phyloP scores from a whole-genome alignment of 2,113 vertebrate species.

The Thunnus maccoyii region DNA sequence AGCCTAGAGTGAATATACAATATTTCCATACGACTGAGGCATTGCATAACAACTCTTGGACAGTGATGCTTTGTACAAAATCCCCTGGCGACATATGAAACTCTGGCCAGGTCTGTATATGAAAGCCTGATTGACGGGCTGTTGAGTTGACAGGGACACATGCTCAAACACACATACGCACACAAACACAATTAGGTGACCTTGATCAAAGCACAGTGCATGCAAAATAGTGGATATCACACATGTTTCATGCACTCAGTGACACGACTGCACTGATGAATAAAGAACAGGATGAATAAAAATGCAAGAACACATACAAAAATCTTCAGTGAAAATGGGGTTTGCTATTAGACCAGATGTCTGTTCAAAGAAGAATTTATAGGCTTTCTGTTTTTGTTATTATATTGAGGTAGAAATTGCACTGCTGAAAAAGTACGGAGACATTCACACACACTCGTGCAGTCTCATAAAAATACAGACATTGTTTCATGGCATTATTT shows the following conservation, averaged over 20 bases:
- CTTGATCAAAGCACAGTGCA: conserved; percentile 3
- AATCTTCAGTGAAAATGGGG: conserved; percentile 38
- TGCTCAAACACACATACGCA: background rate
- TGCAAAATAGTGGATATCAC: conserved; percentile 32
- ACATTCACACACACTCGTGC: conserved; percentile 8
- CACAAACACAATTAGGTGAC: background rate
- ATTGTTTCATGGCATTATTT: conserved; percentile 18
- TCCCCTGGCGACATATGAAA: conserved; percentile 31
- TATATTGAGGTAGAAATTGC: conserved; percentile 4
- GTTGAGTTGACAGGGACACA: conserved; percentile 21
- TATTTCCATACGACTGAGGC: conserved; percentile 29
- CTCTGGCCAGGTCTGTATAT: conserved; percentile 48
- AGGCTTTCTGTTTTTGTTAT: conserved; percentile 63
- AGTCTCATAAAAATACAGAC: conserved; percentile 40
- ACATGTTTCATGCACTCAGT: conserved; percentile 25
- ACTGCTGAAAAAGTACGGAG: background rate
- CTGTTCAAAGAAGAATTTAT: conserved; percentile 44
- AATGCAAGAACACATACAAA: conserved; percentile 59
- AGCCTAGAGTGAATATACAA: conserved; percentile 36
- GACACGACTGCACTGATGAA: conserved; percentile 37
- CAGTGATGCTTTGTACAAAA: conserved; percentile 34
- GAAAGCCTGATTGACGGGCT: conserved; percentile 45
- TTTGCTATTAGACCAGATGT: conserved; percentile 57
- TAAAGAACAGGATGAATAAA: conserved; percentile 54
- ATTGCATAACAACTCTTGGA: conserved; percentile 50